Conservation (phyloP, 2,888 invertebrate species). For the Cecidostiba fungosa region DNA sequence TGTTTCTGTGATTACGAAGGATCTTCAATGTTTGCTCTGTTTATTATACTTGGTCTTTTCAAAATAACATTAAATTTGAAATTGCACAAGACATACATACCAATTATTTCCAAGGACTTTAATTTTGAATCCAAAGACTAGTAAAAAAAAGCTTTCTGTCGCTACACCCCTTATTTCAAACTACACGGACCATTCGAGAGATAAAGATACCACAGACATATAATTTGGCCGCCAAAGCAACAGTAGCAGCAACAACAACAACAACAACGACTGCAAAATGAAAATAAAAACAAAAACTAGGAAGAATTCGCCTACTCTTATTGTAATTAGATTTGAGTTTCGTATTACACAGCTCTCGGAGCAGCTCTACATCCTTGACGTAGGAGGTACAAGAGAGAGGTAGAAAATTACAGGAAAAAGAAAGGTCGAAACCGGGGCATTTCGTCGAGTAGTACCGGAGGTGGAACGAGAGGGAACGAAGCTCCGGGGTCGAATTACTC, state of each 20-base stretch:
- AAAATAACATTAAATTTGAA: too few species aligned
- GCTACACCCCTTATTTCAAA: neutral
- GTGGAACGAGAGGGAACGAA: conserved; percentile 1
- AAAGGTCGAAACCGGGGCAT: conserved; percentile 16
- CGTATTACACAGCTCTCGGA: conserved; percentile 30
- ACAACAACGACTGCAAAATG: neutral
- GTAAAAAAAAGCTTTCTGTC: too few species aligned
- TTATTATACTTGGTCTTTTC: too few species aligned
- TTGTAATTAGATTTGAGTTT: conserved; percentile 61
- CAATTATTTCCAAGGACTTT: too few species aligned
- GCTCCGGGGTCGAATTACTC: conserved; percentile 51
- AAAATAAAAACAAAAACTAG: neutral
- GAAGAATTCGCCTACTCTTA: conserved; percentile 26
- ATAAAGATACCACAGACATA: neutral
- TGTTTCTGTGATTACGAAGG: neutral
- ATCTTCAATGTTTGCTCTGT: neutral
- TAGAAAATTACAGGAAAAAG: conserved; percentile 50
- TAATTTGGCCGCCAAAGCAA: neutral
- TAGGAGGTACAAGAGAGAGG: conserved; percentile 12
- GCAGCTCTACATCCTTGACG: conserved; percentile 5
- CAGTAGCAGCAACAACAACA: neutral
- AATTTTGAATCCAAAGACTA: too few species aligned
- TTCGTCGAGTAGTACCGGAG: neutral
- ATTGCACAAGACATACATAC: too few species aligned
- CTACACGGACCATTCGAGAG: neutral